A percentile compares a stretch with the other conserved stretches of the same genome.
These are phyloP conservation scores for Hirtodrosophila trivittata DNA, from an alignment of 2,888 invertebrate species.

Conservation along the genomic window DNA sequence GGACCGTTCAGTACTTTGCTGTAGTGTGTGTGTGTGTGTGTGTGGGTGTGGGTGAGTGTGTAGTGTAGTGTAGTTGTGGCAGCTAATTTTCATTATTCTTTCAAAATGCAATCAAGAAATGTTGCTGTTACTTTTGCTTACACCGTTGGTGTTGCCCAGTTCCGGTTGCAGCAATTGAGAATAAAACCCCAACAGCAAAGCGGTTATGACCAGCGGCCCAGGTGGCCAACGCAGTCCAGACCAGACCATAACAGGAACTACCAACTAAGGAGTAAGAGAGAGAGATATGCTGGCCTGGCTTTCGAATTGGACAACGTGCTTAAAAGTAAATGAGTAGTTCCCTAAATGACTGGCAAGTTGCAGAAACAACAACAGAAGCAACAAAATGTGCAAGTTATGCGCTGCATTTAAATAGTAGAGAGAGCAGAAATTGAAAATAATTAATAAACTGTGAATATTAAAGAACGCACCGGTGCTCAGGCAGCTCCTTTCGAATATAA, in stretches of 20 bases:
- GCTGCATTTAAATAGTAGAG: constrained; percentile 34
- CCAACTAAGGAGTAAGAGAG: constrained; percentile 14
- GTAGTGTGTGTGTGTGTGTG: constrained; percentile 22
- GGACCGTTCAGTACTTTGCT: constrained; percentile 32
- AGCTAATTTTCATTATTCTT: constrained; percentile 78
- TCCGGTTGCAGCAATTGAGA: constrained; percentile 34
- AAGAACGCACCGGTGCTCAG: neutral
- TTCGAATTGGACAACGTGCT: constrained; percentile 64
- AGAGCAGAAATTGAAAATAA: constrained; percentile 5
- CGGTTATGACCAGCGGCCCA: constrained; percentile 59
- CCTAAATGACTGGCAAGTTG: constrained; percentile 41
- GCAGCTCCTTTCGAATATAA: too few relatives aligned
- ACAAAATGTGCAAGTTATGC: constrained; percentile 12
- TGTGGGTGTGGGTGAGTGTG: constrained; percentile 25
- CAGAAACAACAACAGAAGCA: constrained; percentile 7
- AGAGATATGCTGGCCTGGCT: constrained; percentile 32
- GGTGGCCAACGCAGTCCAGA: constrained; percentile 28
- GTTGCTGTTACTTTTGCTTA: constrained; percentile 45
- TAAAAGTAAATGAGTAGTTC: constrained; percentile 60
- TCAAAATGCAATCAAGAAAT: constrained; percentile 76
- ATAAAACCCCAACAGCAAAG: constrained; percentile 30
- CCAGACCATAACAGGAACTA: constrained; percentile 7
- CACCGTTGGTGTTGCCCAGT: constrained; percentile 14
- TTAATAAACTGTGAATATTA: constrained; percentile 14
- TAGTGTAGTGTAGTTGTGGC: constrained; percentile 61